A percentile compares a stretch with the other conserved stretches of the same genome.
These are phyloP conservation scores for Ligdia adustata DNA, from an alignment of 2,888 invertebrate species.

Conservation along the genomic window DNA sequence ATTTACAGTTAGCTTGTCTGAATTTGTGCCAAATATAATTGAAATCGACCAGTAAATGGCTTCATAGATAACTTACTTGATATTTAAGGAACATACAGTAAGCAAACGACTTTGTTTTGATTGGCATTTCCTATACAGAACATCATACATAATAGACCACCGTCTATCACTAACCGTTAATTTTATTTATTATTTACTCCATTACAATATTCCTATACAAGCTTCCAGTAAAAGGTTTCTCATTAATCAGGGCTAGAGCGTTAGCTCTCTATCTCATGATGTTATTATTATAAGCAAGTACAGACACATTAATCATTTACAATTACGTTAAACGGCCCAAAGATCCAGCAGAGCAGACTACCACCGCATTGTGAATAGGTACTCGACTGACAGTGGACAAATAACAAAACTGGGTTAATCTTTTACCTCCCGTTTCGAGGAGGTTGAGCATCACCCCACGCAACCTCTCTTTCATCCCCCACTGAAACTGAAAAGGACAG, in stretches of 20 bases:
- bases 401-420: constrained; percentile 85
- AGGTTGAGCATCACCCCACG: constrained; percentile 72
- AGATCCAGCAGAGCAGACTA: constrained; percentile 74
- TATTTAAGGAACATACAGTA: too few relatives aligned
- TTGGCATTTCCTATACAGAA: too few relatives aligned
- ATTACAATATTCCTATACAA: too few relatives aligned
- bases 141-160: too few relatives aligned
- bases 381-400: constrained; percentile 84
- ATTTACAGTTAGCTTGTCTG: too few relatives aligned
- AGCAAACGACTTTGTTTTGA: too few relatives aligned
- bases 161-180: too few relatives aligned
- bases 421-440: constrained; percentile 77
- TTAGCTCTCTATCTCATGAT: constrained; percentile 70
- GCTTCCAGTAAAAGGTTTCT: constrained; percentile 51
- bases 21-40: too few relatives aligned
- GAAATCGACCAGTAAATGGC: too few relatives aligned
- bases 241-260: constrained; percentile 73
- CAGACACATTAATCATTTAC: constrained; percentile 81
- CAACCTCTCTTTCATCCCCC: constrained; percentile 59
- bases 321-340: constrained; percentile 81
- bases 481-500: constrained; percentile 69
- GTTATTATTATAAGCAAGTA: constrained; percentile 69
- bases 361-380: constrained; percentile 81
- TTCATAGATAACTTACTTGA: too few relatives aligned
- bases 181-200: too few relatives aligned